Base-by-base conservation (phyloP, 2,113 vertebrate genomes). In the Scomber scombrus region DNA sequence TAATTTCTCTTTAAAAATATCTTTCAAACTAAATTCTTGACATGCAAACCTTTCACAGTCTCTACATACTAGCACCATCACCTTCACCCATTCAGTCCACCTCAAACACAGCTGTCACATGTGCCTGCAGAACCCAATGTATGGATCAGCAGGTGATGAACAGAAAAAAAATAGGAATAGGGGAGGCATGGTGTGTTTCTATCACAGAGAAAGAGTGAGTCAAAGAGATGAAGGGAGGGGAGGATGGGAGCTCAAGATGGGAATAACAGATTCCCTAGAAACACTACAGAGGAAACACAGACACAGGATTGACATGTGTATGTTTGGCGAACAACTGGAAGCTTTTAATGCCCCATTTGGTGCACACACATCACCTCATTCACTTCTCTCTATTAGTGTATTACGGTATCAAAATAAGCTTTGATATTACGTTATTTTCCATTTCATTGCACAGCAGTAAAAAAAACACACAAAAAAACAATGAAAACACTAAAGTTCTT, bases 271-370 rank as follows among this genome's bases (percentile, higher is more conserved):
- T 52, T 75, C 14, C 49, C 52, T 61, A 5, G 56, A 71, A 72
- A 47, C 50, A 18, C 43, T 31, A 3, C 69, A 70, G 23, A 58
- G 70, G 64, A 71, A 69, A 61, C 23, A 45, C 69, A 77, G 49
- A 60, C 47, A 26, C 29, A 12, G 46, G 60, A 67, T 40, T 57
- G 80, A 34, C 18, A 1, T 49, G 58, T 18, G 10, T 19, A 51
- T 69, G 58, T 80, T 43, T n/a, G n/a, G n/a, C n/a, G 23, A 26
- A 26, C 23, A 26, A 26, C 23, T 26, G 23, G 23, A 26, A 26
- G 23, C 23, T 26, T 26, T 26, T 26, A 26, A 26, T 26, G 8
- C 34, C 70, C 52, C 13, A 15, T 40, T 70, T 54, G 16, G 16
- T 72, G 62, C 14, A 10, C 34, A 15, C 31, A 16, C 5, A 60